phyloP scores from a whole-genome alignment of 2,113 vertebrate genomes.

The Dicentrarchus labrax region DNA sequence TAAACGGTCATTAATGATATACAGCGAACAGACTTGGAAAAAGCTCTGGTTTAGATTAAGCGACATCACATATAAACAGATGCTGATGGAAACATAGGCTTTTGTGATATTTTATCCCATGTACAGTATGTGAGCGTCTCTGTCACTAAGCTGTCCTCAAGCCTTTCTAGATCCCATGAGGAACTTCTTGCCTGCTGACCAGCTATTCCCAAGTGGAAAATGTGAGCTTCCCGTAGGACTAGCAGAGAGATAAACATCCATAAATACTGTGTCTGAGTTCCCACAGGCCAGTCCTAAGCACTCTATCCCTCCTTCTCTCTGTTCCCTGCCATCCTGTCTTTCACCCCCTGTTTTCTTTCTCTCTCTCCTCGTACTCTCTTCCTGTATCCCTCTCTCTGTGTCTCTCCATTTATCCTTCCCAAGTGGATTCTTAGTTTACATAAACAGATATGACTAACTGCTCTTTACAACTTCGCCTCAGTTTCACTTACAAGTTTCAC shows the following conservation, averaged over 20 bases:
- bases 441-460: conserved; percentile 53
- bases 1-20: conserved; percentile 60
- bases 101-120: conserved; percentile 34
- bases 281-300: conserved; percentile 65
- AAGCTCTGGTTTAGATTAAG: conserved; percentile 59
- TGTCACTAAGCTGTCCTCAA: conserved; percentile 48
- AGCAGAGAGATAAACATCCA: conserved; percentile 80
- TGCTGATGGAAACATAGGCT: conserved; percentile 33
- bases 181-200: conserved; percentile 55
- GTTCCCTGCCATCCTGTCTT: conserved; percentile 57
- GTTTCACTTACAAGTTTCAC: conserved; percentile 30
- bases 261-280: conserved; percentile 78
- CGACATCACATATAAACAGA: conserved; percentile 61
- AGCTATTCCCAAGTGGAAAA: conserved; percentile 79
- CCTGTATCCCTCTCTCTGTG: conserved; percentile 38
- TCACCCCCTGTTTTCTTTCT: conserved; percentile 30
- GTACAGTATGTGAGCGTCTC: conserved; percentile 24
- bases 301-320: conserved; percentile 53
- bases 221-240: conserved; percentile 77
- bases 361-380: conserved; percentile 23
- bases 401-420: conserved; percentile 33
- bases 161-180: conserved; percentile 31
- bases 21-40: conserved; percentile 27
- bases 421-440: conserved; percentile 40
- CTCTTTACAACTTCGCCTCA: conserved; percentile 26